Percentiles rank a stretch among this genome's conserved stretches.
These are phyloP conservation scores for Pluvianellus socialis DNA, from an alignment of 2,113 vertebrate species.

Conservation along the genomic window DNA sequence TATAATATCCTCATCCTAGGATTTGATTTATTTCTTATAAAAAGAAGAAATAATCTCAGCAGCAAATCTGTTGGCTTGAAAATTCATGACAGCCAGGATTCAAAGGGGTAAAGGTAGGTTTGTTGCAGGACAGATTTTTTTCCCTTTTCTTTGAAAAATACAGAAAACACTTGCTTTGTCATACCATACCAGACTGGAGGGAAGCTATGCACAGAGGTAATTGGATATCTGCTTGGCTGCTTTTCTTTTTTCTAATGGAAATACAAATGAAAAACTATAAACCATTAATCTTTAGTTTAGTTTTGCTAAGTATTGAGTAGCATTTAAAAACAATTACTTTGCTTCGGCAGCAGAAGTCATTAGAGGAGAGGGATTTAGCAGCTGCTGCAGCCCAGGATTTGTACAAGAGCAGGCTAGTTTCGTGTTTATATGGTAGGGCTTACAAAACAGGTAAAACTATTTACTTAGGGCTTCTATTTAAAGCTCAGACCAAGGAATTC, in stretches of 20 bases:
- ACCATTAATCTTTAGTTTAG: slow-evolving; percentile 70
- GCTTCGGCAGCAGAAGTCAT: slow-evolving; percentile 44
- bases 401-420: neutral
- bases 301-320: slow-evolving; percentile 62
- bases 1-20: neutral
- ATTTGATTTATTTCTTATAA: neutral
- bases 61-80: neutral
- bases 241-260: slow-evolving; percentile 59
- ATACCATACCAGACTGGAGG: neutral
- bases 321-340: slow-evolving; percentile 69
- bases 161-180: neutral
- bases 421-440: neutral
- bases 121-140: neutral
- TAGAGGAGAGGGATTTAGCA: slow-evolving; percentile 55
- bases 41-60: neutral
- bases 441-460: neutral
- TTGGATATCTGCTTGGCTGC: slow-evolving; percentile 22
- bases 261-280: slow-evolving; percentile 68
- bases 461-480: neutral
- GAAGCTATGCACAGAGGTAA: neutral
- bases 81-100: neutral
- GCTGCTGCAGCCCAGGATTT: neutral
- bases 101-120: neutral
- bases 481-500: neutral
- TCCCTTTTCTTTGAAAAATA: neutral